Evolutionary conservation across 1,140 invertebrate species (phyloP), one percentile per base, ranked within the genome.

Genomic region (Eurosta solidaginis): DNA sequence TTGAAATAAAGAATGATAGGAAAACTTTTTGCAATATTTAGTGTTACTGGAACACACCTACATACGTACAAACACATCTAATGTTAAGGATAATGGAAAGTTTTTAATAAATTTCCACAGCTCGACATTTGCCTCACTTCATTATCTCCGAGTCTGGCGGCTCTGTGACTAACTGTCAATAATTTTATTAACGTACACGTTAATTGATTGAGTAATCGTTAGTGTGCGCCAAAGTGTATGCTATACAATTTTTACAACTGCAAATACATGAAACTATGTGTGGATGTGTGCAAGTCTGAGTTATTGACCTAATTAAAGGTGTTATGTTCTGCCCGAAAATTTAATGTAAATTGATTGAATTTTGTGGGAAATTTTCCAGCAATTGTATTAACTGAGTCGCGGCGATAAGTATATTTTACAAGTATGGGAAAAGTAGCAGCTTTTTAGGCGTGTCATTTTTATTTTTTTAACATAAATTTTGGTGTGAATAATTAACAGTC

Each of bases 21-120:
- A 20, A 20, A 42, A n/a, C n/a, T 42, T 68, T 68, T 68, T 22
- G 59, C 33, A 68, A 10, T 12, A 27, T 54, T n/a, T 63, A 20
- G 2, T 40, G 7, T 47, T 17, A 20, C 12, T 68, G 17, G 33
- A 29, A 33, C 33, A 59, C 27, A 17, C 33, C 20, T 17, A 5
- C 12, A n/a, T n/a, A 14, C 45, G n/a, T 47, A 14, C 10, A 68
- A 36, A 20, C 4, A 68, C n/a, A n/a, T n/a, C n/a, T n/a, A n/a
- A n/a, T n/a, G n/a, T n/a, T n/a, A 42, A 42, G 36, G 29, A 68
- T 40, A 68, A 42, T 68, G 59, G 59, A 68, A 68, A 68, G 40
- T 14, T 68, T 68, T 68, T 40, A 29, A 68, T 68, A 68, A 68
- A 40, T 68, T 68, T 68, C 59, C 59, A 68, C n/a, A 40, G 52